These are phyloP conservation scores for Hemaris fuciformis DNA, from an alignment of 2,888 invertebrate genomes.

Conservation along the genomic window DNA sequence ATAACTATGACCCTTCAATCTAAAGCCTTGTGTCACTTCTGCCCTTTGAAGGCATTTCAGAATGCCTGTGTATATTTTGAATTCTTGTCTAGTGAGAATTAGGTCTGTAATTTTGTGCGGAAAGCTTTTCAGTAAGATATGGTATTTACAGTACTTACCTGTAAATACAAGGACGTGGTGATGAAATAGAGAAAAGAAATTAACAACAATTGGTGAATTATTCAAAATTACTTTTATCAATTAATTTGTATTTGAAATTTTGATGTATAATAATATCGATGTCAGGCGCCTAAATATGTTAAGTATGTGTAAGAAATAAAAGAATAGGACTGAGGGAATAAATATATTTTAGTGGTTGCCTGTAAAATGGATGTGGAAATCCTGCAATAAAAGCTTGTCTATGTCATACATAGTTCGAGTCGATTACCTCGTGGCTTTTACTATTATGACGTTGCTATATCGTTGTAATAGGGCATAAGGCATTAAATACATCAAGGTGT, in stretches of 20 bases:
- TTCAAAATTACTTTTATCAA: too few species aligned
- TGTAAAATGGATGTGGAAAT: too few species aligned
- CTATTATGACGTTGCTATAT: not conserved
- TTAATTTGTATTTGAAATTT: too few species aligned
- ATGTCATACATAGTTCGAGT: not conserved
- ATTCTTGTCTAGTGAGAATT: not conserved
- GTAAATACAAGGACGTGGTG: too few species aligned
- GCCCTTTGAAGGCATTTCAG: not conserved
- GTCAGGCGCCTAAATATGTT: too few species aligned
- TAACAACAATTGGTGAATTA: too few species aligned
- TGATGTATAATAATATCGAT: too few species aligned
- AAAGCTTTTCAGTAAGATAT: not conserved
- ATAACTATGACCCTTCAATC: slow-evolving; percentile 1
- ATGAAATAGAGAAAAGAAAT: too few species aligned
- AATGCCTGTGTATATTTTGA: not conserved
- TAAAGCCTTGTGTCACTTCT: slow-evolving; percentile 14
- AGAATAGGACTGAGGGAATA: too few species aligned
- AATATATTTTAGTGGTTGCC: too few species aligned
- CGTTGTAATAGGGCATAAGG: slow-evolving; percentile 40
- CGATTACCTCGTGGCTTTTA: not conserved
- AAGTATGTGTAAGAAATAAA: too few species aligned
- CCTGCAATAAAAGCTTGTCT: not conserved
- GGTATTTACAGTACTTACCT: too few species aligned
- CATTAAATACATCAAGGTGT: slow-evolving; percentile 45
- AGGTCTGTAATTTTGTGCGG: not conserved